Conservation (phyloP, 1,140 invertebrate genomes). For the Panagrolaimus sp. region DNA sequence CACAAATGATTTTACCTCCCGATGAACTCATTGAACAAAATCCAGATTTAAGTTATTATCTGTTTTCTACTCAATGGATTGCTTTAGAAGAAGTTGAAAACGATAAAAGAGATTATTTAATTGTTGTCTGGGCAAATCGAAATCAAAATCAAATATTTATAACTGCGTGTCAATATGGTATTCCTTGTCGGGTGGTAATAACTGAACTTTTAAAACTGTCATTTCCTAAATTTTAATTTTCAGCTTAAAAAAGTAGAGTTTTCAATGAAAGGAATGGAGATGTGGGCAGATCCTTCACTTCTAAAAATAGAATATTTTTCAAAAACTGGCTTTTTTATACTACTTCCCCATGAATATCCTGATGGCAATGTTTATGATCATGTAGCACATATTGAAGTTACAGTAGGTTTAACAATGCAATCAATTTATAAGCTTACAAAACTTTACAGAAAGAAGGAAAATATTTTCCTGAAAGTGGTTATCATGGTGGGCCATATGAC, state of each 20-base stretch:
- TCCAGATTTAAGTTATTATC: not conserved
- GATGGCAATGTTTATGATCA: constrained; percentile 29
- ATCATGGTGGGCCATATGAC: constrained; percentile 25
- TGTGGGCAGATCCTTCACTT: constrained; percentile 26
- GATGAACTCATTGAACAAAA: constrained; percentile 22
- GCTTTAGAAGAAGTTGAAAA: not conserved
- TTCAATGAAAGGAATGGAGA: constrained; percentile 16
- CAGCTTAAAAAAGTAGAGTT: constrained; percentile 23
- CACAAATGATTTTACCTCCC: constrained; percentile 23
- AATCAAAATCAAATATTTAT: constrained; percentile 26
- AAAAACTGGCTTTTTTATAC: constrained; percentile 27
- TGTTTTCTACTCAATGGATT: constrained; percentile 18
- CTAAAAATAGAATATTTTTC: constrained; percentile 23
- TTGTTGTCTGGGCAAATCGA: constrained; percentile 29
- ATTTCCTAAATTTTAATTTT: not conserved
- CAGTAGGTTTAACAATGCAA: constrained; percentile 2
- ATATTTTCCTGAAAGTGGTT: constrained; percentile 17
- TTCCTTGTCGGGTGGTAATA: constrained; percentile 13
- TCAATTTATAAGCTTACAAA: not conserved
- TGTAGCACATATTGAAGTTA: constrained; percentile 29
- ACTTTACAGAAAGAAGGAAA: constrained; percentile 13
- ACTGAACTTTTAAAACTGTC: too few relatives aligned
- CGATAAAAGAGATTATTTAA: constrained; percentile 6
- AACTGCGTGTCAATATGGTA: constrained; percentile 18
- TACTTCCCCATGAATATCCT: constrained; percentile 22